A percentile compares a stretch with the other conserved stretches of the same genome.
Evolutionary conservation across 2,113 vertebrate genomes (phyloP).

Genomic region (Platichthys flesus): DNA sequence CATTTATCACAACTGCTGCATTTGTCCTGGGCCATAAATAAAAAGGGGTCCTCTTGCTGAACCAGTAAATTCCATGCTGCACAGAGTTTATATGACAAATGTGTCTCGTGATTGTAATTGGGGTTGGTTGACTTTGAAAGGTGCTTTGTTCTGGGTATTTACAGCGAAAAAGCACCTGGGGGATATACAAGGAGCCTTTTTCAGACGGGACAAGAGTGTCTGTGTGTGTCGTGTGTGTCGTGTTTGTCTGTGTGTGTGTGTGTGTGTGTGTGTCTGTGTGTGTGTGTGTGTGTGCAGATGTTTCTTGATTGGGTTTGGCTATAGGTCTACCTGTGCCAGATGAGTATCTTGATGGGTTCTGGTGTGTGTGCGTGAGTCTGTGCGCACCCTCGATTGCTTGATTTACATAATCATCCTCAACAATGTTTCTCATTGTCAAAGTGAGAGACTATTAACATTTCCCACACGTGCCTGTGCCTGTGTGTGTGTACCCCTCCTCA

Average conservation of each 20-base stretch:
- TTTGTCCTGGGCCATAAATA: slow-evolving; percentile 48
- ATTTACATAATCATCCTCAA: slow-evolving; percentile 53
- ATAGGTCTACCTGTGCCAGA: slow-evolving; percentile 38
- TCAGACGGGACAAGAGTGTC: slow-evolving; percentile 7
- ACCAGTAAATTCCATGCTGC: slow-evolving; percentile 34
- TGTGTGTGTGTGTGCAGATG: slow-evolving; percentile 18
- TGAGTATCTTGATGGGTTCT: slow-evolving; percentile 36
- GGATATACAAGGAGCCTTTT: slow-evolving; percentile 50
- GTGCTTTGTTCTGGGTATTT: slow-evolving; percentile 56
- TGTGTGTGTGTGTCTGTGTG: slow-evolving; percentile 5
- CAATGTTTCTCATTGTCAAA: slow-evolving; percentile 53
- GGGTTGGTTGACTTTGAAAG: slow-evolving; percentile 48
- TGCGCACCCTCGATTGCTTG: neutral
- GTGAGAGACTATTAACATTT: slow-evolving; percentile 51
- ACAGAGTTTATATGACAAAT: slow-evolving; percentile 70
- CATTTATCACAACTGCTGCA: slow-evolving; percentile 33
- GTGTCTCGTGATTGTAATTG: slow-evolving; percentile 64
- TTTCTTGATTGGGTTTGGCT: slow-evolving; percentile 41
- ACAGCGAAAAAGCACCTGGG: slow-evolving; percentile 59
- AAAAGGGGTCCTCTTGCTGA: slow-evolving; percentile 56
- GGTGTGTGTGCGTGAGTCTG: neutral
- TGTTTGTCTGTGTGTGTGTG: neutral
- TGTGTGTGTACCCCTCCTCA: neutral
- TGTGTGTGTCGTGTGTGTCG: slow-evolving; percentile 2
- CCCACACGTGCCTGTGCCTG: slow-evolving; percentile 11